Percentiles rank a stretch among this genome's conserved stretches.
Evolutionary conservation across 1,140 invertebrate genomes (phyloP).

Genomic region (Diabrotica undecimpunctata): DNA sequence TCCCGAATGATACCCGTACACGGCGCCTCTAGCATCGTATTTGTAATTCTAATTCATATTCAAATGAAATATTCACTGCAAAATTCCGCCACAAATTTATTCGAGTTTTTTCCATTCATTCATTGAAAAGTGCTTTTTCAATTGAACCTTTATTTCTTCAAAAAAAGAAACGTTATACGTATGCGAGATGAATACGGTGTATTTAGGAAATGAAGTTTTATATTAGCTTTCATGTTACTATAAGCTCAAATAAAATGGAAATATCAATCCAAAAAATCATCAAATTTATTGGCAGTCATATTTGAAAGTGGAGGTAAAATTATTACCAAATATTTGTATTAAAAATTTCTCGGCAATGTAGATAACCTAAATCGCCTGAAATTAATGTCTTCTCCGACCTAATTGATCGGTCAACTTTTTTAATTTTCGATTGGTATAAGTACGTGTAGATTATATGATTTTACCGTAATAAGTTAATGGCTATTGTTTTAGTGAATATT

Average conservation of each 20-base stretch:
- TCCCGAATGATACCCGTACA: no score
- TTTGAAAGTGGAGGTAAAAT: no score
- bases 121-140: background rate
- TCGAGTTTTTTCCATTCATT: background rate
- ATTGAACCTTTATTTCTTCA: background rate
- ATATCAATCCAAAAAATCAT: background rate
- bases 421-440: no score
- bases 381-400: no score
- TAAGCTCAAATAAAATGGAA: background rate
- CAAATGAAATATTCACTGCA: conserved; percentile 5
- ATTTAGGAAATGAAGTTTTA: background rate
- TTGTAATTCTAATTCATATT: conserved; percentile 9
- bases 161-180: background rate
- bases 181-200: background rate
- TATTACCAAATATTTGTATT: no score
- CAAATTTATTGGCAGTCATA: background rate
- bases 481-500: no score
- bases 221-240: background rate
- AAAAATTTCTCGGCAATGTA: no score
- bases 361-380: no score
- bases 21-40: background rate
- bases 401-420: no score
- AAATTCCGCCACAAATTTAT: background rate
- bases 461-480: no score
- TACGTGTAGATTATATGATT: no score